Base-by-base conservation (phyloP, 1,140 invertebrate genomes). In the Trichonephila inaurata region DNA sequence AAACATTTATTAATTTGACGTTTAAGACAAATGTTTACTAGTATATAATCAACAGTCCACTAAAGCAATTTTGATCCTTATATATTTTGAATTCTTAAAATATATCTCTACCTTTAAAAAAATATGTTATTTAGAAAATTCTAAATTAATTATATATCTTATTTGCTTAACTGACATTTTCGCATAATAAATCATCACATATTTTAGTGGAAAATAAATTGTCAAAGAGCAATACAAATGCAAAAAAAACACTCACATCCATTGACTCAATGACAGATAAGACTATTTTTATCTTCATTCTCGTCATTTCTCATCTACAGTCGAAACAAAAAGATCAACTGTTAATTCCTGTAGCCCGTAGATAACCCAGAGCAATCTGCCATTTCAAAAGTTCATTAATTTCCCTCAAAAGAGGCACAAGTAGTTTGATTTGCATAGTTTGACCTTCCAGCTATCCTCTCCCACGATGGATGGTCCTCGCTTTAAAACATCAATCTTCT, bases 401-500 rank as follows among this genome's bases (percentile, higher is more conserved):
- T 72, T 77, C 18, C 66, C 66, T 24, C 16, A 40, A 77, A 77
- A 85, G 33, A 64, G 7, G n/a, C 40, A 10, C 19, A 33, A 24
- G 10, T 89, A 51, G 72, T 58, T 60, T 40, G 51, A 77, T 61
- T 64, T 91, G 69, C 89, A 62, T 91, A 91, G 51, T 91, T 81
- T 91, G 89, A 91, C 89, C 72, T 91, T 91, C n/a, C 8, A 66
- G 87, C 21, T 33, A 66, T 58, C 72, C 72, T 40, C 62, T 19
- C 21, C 28, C 33, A 61, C 51, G 66, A 82, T 58, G 60, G 58
- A 91, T 91, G 89, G 69, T 82, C 66, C 69, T 69, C 28, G 89
- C 89, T 81, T 90, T 77, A 90, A 81, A 90, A 33, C 66, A 90
- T 90, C 89, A 77, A 90, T 90, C 89, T 82, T 82, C 64, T 62